Evolutionary conservation across 2,113 vertebrate species (phyloP).

Genomic region (Nicator chloris): DNA sequence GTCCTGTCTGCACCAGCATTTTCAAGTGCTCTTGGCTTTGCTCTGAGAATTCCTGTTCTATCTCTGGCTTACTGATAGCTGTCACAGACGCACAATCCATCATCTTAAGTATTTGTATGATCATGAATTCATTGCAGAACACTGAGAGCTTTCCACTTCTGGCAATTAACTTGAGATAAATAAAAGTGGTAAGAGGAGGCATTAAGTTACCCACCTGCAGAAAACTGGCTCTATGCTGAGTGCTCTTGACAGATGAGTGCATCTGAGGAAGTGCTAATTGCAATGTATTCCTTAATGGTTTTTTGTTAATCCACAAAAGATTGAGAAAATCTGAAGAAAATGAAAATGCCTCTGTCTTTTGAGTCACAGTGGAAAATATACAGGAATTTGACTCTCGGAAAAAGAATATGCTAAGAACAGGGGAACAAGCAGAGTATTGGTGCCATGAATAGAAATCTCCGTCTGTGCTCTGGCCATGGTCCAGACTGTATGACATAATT

Average conservation of each 20-base stretch:
- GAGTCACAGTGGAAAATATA: neutral
- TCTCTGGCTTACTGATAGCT: neutral
- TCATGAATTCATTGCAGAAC: neutral
- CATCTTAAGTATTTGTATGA: neutral
- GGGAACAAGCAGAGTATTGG: neutral
- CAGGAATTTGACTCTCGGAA: neutral
- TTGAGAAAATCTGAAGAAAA: neutral
- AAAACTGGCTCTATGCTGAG: neutral
- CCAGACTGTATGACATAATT: neutral
- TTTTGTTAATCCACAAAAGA: conserved; percentile 2
- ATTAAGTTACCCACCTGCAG: conserved; percentile 45
- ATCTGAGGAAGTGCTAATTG: conserved; percentile 28
- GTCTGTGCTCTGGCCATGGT: neutral
- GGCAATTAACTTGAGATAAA: conserved; percentile 35
- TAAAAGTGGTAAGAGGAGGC: conserved; percentile 6
- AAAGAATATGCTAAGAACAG: neutral
- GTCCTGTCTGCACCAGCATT: neutral
- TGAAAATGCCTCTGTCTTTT: neutral
- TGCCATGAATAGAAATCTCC: conserved; percentile 19
- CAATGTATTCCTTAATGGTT: neutral
- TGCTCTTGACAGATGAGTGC: conserved; percentile 20
- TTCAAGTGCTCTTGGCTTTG: neutral
- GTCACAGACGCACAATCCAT: neutral
- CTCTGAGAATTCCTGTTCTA: neutral
- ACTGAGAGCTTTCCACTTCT: neutral